Conservation (phyloP, 2,888 invertebrate species). For the Camponotus fellah region DNA sequence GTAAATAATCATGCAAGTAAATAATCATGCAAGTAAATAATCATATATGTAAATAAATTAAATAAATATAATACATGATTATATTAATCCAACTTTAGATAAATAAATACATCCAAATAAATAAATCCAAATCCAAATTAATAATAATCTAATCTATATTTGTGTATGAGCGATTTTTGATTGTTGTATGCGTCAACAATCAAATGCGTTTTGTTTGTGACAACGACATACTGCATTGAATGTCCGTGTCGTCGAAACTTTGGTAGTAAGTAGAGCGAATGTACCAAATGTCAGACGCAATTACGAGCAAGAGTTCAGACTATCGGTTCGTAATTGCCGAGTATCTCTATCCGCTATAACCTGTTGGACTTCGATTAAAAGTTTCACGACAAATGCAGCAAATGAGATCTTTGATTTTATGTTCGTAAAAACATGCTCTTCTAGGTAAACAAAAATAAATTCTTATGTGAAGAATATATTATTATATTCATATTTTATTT, state of each 20-base stretch:
- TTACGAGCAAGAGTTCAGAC: slow-evolving; percentile 60
- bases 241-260: slow-evolving; percentile 35
- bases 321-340: slow-evolving; percentile 63
- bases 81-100: not conserved
- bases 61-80: not conserved
- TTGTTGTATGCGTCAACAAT: not conserved
- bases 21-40: not conserved
- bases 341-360: slow-evolving; percentile 66
- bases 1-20: not conserved
- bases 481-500: not conserved
- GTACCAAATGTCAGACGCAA: slow-evolving; percentile 65
- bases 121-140: no score
- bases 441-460: not conserved
- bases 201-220: slow-evolving; percentile 18
- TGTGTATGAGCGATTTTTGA: not conserved
- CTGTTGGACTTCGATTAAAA: slow-evolving; percentile 67
- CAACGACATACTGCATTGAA: slow-evolving; percentile 5
- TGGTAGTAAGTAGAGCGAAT: slow-evolving; percentile 64
- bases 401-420: slow-evolving; percentile 31
- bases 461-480: not conserved
- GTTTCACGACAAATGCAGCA: slow-evolving; percentile 39
- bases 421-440: not conserved
- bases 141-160: not conserved
- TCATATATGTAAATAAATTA: not conserved
- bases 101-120: not conserved